Base-by-base conservation (phyloP, 2,113 vertebrate species). In the Opisthocomus hoazin region DNA sequence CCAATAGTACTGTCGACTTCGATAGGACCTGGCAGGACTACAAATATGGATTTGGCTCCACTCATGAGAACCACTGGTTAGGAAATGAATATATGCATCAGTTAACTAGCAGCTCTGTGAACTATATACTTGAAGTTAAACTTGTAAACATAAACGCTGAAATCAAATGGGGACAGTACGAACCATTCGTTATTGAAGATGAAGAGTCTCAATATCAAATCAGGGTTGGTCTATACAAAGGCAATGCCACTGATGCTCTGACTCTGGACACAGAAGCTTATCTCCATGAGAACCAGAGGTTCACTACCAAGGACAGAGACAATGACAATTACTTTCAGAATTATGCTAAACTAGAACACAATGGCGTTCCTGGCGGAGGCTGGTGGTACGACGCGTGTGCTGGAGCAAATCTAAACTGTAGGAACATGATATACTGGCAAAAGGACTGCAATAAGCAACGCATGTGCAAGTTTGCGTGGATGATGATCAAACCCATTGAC, bases 221-320 rank as follows among this genome's bases (percentile, higher is more conserved):
- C 80, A 98, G 98, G 68, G 97, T 99, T 23, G 98, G 99, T 8
- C 94, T 99, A 56, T 99, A 98, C 92, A 97, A 98, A 92, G 99
- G 99, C 68, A 98, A 98, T 0, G 97, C 98, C 45, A 92, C 97
- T 1, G 98, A 99, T 6, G 99, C 99, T 2, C 92, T 99, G 84
- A 99, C 98, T 12, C 95, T 98, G 93, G 98, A 99, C 81, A 99
- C 98, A 5, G 98, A 99, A 86, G 98, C 98, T 86, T 99, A 99
- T 94, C 98, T 99, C 58, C 99, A 99, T 36, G 98, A 99, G 94
- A 99, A 99, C 97, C 98, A 98, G 90, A 98, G 97, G 80, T 99
- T 99, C 96, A 99, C 98, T 93, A 98, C 98, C 24, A 99, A 98
- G 94, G 98, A 99, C 95, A 97, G 97, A 83, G 98, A 99, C 96